phyloP scores from a whole-genome alignment of 2,797 vertebrate genomes.

The Anguilla pacifica region DNA sequence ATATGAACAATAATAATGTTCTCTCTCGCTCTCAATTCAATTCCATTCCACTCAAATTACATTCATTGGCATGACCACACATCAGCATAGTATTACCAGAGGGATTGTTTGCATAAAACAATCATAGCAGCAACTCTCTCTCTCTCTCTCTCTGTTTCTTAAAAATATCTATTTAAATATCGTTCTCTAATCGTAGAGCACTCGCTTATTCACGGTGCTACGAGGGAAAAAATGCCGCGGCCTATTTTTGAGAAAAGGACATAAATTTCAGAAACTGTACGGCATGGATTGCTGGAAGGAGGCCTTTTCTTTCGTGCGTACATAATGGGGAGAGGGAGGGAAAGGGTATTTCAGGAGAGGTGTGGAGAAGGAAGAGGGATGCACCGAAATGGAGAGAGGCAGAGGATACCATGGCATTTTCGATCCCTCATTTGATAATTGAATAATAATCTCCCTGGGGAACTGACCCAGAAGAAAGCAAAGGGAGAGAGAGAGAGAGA shows the following conservation, averaged over 20 bases:
- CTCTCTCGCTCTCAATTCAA: too few species aligned
- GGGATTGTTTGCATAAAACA: too few species aligned
- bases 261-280: not conserved
- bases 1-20: too few species aligned
- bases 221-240: not conserved
- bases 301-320: not conserved
- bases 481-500: conserved; percentile 1
- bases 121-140: too few species aligned
- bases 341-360: conserved; percentile 44
- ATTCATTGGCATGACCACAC: too few species aligned
- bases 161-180: too few species aligned
- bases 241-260: not conserved
- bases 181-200: not conserved
- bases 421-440: conserved; percentile 70
- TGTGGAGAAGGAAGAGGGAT: conserved; percentile 24
- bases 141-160: too few species aligned
- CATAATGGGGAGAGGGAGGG: not conserved
- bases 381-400: conserved; percentile 18
- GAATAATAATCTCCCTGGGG: conserved; percentile 67
- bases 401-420: conserved; percentile 60
- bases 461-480: conserved; percentile 61
- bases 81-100: too few species aligned
- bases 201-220: not conserved
- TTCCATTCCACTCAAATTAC: too few species aligned
- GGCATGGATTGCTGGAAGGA: not conserved